Conservation (phyloP, 2,888 invertebrate genomes). For the Gnatocerus cornutus region DNA sequence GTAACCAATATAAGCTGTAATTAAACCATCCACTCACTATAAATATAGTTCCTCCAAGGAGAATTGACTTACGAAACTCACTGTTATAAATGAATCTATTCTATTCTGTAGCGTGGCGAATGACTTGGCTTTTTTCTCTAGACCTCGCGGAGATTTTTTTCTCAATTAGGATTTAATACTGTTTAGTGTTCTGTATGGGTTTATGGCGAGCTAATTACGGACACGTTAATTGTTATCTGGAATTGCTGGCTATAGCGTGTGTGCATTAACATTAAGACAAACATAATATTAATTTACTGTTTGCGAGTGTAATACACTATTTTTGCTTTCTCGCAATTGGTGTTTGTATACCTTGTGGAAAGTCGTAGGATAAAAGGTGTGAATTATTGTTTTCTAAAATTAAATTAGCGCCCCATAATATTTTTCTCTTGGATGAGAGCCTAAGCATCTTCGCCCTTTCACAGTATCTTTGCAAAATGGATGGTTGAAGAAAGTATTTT, state of each 20-base stretch:
- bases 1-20: constrained; percentile 52
- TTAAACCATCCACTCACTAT: constrained; percentile 51
- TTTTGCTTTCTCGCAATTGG: no score
- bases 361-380: no score
- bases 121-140: constrained; percentile 32
- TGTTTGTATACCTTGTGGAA: no score
- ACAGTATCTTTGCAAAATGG: no score
- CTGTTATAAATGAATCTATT: constrained; percentile 42
- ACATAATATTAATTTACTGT: no score
- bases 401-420: no score
- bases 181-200: constrained; percentile 5
- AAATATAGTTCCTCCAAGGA: constrained; percentile 48
- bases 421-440: no score
- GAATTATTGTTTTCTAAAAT: no score
- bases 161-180: constrained; percentile 15
- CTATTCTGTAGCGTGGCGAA: constrained; percentile 31
- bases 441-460: no score
- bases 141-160: not conserved
- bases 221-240: constrained; percentile 1
- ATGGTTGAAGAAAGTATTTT: no score
- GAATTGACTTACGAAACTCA: constrained; percentile 46
- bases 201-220: constrained; percentile 8
- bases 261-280: no score
- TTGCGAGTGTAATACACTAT: no score
- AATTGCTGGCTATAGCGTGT: not conserved